Evolutionary conservation across 2,113 vertebrate genomes (phyloP), one percentile per base, ranked within the genome.

Genomic region (Lepus timidus): DNA sequence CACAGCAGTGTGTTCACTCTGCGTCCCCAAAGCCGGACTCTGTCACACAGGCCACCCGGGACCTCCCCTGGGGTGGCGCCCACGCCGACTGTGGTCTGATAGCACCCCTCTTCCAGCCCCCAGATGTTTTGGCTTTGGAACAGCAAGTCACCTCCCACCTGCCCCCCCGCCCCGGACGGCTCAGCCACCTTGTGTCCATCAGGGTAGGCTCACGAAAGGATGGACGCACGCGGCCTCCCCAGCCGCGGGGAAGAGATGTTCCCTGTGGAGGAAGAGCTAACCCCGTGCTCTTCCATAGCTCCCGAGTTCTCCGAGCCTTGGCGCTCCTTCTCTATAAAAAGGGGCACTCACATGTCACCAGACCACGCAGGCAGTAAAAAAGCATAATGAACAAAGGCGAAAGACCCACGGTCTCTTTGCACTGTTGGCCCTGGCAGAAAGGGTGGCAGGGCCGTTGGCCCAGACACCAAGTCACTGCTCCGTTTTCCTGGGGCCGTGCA

Each of bases 301-400:
- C 12, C 16, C 51, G 17, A 55, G n/a, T 27, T 74, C 33, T 81
- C 76, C 9, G 74, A n/a, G 33, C 29, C 55, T 92, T 70, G 0
- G 31, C 75, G 92, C 64, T 75, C 64, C 58, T 58, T 31, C 68
- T 88, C 85, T 70, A 39, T n/a, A 52, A 90, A 92, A 95, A 49
- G 58, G 73, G 20, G 61, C 36, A 25, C 17, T n/a, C 12, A 9
- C 55, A 39, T 31, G 2, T 20, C 8, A 74, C 4, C 58, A 64
- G 62, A 13, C 20, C 14, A 9, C 2, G 20, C 31, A 29, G 80
- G 39, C 49, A 23, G 39, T 31, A 39, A 23, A 36, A 58, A 58
- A 19, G 5, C 33, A 33, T 17, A 33, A 10, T 2, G 12, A 64
- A 39, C 64, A 83, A 20, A 11, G 16, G n/a, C 79, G 58, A 62